These are phyloP conservation scores for Pristis pectinata DNA, from an alignment of 2,797 vertebrate species.

Conservation along the genomic window DNA sequence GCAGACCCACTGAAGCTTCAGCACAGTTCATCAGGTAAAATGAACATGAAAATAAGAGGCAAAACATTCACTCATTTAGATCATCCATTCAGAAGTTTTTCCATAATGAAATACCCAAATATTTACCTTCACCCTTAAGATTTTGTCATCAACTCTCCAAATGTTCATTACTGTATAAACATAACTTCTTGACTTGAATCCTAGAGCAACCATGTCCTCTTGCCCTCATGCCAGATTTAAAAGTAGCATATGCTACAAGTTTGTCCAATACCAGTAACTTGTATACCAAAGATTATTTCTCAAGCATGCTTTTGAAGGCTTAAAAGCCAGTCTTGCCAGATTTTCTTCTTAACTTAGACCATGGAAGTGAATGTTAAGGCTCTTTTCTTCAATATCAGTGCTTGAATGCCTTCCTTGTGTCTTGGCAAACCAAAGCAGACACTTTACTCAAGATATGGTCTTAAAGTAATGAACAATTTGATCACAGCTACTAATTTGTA, in stretches of 20 bases:
- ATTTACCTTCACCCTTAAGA: neutral
- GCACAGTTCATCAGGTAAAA: neutral
- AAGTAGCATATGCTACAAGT: neutral
- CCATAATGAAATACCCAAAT: neutral
- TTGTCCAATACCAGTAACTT: neutral
- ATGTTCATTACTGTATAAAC: neutral
- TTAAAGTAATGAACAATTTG: neutral
- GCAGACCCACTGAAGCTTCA: neutral
- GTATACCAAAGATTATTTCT: neutral
- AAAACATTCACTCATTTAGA: neutral
- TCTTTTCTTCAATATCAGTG: neutral
- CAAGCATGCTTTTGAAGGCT: neutral
- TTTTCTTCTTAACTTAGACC: neutral
- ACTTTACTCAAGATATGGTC: neutral
- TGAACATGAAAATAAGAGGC: neutral
- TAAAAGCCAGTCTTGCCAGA: neutral
- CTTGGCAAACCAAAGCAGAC: neutral
- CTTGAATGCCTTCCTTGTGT: neutral
- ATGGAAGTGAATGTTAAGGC: neutral
- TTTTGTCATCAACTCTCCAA: neutral
- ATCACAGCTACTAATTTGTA: neutral
- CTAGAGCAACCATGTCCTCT: neutral
- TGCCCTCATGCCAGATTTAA: neutral
- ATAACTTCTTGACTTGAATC: neutral
- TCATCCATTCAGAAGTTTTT: neutral